Evolutionary conservation across 2,797 vertebrate species (phyloP).

Genomic region (Natrix natrix): DNA sequence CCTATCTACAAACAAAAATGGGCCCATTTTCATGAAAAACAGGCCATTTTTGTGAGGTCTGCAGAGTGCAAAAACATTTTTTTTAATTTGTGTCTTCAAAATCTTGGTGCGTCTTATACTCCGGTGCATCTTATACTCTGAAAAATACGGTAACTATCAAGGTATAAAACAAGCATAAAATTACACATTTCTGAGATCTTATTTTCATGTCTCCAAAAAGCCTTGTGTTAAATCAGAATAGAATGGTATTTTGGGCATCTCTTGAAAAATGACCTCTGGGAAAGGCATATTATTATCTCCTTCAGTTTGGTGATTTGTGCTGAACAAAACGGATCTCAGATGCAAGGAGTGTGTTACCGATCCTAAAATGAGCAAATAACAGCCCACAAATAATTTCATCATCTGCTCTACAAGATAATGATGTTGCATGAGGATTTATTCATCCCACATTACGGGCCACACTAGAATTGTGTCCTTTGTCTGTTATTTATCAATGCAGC

Average conservation of each 20-base stretch:
- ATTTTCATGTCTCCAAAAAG: background rate
- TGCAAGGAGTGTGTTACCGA: background rate
- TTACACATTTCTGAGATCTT: background rate
- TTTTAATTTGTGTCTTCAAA: too few species aligned
- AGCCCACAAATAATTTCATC: background rate
- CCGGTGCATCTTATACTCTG: too few species aligned
- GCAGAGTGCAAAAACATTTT: too few species aligned
- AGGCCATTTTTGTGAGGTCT: too few species aligned
- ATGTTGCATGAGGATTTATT: background rate
- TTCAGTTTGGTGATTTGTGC: background rate
- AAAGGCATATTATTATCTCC: background rate
- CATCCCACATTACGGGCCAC: background rate
- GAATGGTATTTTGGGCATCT: background rate
- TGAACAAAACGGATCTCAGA: background rate
- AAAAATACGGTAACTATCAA: background rate
- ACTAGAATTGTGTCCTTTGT: background rate
- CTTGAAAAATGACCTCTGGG: background rate
- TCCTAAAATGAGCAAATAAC: background rate
- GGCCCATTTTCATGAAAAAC: too few species aligned
- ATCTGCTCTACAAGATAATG: background rate
- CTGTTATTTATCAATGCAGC: background rate
- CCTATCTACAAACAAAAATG: too few species aligned
- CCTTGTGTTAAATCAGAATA: background rate
- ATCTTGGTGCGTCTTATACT: too few species aligned
- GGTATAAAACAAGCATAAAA: background rate